Evolutionary conservation across 2,797 vertebrate species (phyloP), one percentile per base, ranked within the genome.

Genomic region (Nannoperca australis): DNA sequence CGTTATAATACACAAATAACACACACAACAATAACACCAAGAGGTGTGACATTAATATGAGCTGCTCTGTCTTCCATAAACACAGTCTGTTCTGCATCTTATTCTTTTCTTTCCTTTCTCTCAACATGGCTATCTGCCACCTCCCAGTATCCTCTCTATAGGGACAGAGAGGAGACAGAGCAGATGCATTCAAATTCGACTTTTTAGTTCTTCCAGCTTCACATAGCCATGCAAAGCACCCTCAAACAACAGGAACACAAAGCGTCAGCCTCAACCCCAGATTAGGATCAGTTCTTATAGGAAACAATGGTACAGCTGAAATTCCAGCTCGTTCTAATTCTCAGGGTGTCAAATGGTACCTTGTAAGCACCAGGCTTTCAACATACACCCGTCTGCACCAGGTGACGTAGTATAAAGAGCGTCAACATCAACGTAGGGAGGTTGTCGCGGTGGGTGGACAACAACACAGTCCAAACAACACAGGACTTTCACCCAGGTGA

Each of bases 1-100:
- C 71, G 53, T 70, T 63, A 83, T 67, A 75, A 79, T n/a, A 65
- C 76, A 74, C 53, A 74, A 82, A 76, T 69, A 81, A 76, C 66
- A 81, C 68, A 56, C 61, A 69, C 22, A 34, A 45, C 56, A 66
- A 60, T 32, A 78, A 64, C 72, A 76, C 47, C 7, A 56, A 60
- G 62, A 78, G 55, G 61, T 81, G 83, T 70, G 64, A 78, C 78
- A 76, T 72, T 70, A 60, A 60, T 51, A 82, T 55, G 59, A 67
- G 82, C 73, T 74, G 22, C 38, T 55, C 22, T 78, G 42, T 76
- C 55, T 60, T 62, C 24, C 71, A 73, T 14, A 18, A 75, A 55
- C 72, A 77, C 77, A 42, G 18, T 7, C 73, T 79, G 61, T 68
- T 62, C 50, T 63, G 34, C 7, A 30, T 74, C 15, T 24, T 18